phyloP scores from a whole-genome alignment of 2,888 invertebrate genomes.

The Euzetes globulus region DNA sequence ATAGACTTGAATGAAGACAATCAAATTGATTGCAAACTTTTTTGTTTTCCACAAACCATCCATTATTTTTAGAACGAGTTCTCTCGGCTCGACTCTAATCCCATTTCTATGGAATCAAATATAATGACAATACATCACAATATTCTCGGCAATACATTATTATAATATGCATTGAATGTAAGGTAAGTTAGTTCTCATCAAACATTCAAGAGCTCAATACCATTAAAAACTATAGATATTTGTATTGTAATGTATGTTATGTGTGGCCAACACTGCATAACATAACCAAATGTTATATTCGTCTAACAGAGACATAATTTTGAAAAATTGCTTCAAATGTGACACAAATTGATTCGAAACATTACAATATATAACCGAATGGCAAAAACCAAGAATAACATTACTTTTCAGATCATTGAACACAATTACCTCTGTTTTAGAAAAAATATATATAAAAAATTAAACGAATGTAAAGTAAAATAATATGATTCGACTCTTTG shows the following conservation, averaged over 20 bases:
- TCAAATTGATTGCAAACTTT: neutral
- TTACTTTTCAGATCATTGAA: neutral
- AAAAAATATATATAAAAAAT: no score
- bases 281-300: neutral
- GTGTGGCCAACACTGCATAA: conserved; percentile 5
- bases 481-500: no score
- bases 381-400: neutral
- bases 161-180: neutral
- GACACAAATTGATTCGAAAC: neutral
- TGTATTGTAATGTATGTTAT: neutral
- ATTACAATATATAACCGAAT: neutral
- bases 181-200: conserved; percentile 14
- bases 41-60: neutral
- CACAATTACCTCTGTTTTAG: neutral
- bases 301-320: conserved; percentile 1
- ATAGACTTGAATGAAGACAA: neutral
- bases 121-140: conserved; percentile 9
- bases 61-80: neutral
- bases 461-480: no score
- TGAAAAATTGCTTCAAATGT: conserved; percentile 8
- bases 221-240: neutral
- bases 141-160: neutral
- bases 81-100: neutral
- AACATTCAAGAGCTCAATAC: conserved; percentile 18
- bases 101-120: neutral